Conservation (phyloP, 2,888 invertebrate genomes). For the Terebella lapidaria region DNA sequence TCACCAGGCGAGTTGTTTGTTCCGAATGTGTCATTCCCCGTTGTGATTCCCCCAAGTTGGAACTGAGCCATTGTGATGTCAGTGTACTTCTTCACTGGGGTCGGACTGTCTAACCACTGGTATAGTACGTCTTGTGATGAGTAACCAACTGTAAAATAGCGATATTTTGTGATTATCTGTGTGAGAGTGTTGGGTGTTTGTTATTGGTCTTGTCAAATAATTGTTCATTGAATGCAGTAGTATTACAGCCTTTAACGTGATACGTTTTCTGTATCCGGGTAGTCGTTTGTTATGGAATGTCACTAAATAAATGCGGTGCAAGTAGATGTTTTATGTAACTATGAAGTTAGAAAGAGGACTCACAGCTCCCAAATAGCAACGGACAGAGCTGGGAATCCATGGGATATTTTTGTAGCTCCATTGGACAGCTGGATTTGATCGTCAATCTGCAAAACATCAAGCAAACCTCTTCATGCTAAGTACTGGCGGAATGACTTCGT, state of each 20-base stretch:
- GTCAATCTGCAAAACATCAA: conserved; percentile 66
- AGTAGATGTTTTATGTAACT: too few relatives aligned
- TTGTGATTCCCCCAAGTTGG: conserved; percentile 12
- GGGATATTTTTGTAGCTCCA: conserved; percentile 67
- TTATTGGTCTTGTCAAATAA: too few relatives aligned
- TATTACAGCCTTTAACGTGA: too few relatives aligned
- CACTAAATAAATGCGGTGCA: not conserved
- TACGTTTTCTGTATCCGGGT: too few relatives aligned
- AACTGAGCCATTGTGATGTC: conserved; percentile 29
- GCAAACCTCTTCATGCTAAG: too few relatives aligned
- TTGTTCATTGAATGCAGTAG: too few relatives aligned
- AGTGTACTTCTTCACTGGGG: conserved; percentile 20
- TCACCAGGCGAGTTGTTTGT: too few relatives aligned
- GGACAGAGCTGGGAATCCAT: conserved; percentile 80
- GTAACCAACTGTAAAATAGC: conserved; percentile 25
- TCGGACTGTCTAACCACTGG: conserved; percentile 18
- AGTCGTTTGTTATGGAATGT: not conserved
- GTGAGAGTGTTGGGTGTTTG: too few relatives aligned
- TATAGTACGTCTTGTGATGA: conserved; percentile 18
- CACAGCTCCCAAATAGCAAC: conserved; percentile 73
- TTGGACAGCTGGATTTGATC: conserved; percentile 77
- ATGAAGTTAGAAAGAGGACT: too few relatives aligned
- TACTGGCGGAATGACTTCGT: too few relatives aligned
- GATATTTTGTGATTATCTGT: too few relatives aligned
- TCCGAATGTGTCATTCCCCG: not conserved